Evolutionary conservation across 2,113 vertebrate species (phyloP).

Genomic region (Poecilia latipinna): DNA sequence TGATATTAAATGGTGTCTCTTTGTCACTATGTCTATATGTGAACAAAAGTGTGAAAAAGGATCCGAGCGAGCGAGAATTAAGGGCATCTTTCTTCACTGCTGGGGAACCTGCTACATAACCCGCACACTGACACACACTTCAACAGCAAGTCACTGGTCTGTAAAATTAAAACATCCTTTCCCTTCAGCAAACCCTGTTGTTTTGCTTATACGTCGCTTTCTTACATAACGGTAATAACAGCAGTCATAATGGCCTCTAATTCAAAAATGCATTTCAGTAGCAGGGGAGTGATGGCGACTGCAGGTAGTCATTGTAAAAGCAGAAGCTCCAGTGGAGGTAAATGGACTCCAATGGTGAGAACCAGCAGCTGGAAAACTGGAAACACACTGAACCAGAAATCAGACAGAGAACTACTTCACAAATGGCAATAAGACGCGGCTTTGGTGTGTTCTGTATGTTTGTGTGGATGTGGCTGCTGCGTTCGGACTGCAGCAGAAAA

Average conservation of each 20-base stretch:
- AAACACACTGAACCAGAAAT: conserved; percentile 40
- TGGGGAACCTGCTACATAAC: conserved; percentile 45
- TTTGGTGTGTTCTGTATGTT: conserved; percentile 28
- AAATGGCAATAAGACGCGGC: conserved; percentile 28
- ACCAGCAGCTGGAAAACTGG: conserved; percentile 41
- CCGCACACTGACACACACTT: conserved; percentile 58
- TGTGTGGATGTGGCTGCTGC: background rate
- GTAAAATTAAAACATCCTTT: conserved; percentile 82
- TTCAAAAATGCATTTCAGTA: conserved; percentile 64
- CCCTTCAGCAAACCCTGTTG: conserved; percentile 66
- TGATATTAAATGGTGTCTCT: conserved; percentile 13
- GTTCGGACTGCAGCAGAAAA: conserved; percentile 7
- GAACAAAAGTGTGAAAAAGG: background rate
- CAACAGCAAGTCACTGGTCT: conserved; percentile 74
- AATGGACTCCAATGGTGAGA: conserved; percentile 54
- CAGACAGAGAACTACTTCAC: conserved; percentile 31
- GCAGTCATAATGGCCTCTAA: conserved; percentile 62
- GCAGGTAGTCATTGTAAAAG: conserved; percentile 30
- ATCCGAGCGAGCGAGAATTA: background rate
- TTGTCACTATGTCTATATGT: background rate
- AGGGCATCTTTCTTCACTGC: conserved; percentile 45
- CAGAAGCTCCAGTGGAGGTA: conserved; percentile 45
- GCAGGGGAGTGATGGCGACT: conserved; percentile 35
- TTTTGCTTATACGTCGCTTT: conserved; percentile 66
- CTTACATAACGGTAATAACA: conserved; percentile 72